Evolutionary conservation across 37 sponge, comb jelly and placozoan genomes (phyloP), one percentile per base, ranked within the genome.

Genomic region (Haliclona indistincta): DNA sequence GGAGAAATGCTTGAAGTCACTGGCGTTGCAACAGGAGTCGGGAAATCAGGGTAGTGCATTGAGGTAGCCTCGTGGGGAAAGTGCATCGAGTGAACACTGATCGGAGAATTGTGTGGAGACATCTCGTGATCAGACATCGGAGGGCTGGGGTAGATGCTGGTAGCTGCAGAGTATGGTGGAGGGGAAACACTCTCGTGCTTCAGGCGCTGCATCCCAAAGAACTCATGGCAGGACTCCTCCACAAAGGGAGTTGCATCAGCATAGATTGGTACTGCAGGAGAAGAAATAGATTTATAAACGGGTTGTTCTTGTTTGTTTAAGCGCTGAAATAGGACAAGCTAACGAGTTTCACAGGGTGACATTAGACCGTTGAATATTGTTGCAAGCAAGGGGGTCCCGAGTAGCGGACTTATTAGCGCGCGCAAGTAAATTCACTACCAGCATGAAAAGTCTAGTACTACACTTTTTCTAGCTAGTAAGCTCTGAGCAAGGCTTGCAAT

Each of bases 101-200:
- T 56, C 2, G 88, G 88, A 40, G 89, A 84, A 67, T 87, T 67
- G 54, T 74, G 70, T 19, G 88, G 84, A 42, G 70, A 63, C 5
- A 84, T 55, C 49, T 84, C 91, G 53, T 80, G 71, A n/a, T 90
- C 91, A 17, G 86, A 85, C 26, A 78, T 58, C 0, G 91, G 91
- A 19, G 91, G 91, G 40, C 91, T 90, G 30, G 64, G 73, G 76
- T 90, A 90, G 47, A 82, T 49, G 43, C 56, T 56, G 67, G 47
- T 63, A 10, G 67, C 55, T 13, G 55, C 65, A 64, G 58, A 55
- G 72, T 68, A 71, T 0, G 86, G 86, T 33, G 67, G 78, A 23
- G 91, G 86, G 0, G 91, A 85, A 6, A 73, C 77, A 30, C 68
- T 86, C 64, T 90, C 91, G 41, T 85, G 91, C 76, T 90, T 90